Evolutionary conservation across 2,113 vertebrate species (phyloP).

Genomic region (Apteryx mantelli): DNA sequence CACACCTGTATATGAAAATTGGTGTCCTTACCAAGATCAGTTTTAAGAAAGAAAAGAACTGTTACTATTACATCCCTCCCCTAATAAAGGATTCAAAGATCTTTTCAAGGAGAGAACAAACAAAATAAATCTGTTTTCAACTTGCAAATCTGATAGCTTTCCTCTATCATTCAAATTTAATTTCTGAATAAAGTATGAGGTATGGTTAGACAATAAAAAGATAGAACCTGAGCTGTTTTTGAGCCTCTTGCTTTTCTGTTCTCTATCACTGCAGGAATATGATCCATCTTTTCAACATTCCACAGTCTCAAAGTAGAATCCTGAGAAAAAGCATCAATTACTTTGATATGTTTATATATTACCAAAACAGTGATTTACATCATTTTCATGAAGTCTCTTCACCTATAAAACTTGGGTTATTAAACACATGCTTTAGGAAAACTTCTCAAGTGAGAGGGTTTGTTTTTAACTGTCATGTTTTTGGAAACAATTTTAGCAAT

Average conservation of each 20-base stretch:
- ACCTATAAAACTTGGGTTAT: background rate
- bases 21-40: background rate
- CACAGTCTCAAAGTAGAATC: slow-evolving; percentile 78
- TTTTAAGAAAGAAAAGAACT: background rate
- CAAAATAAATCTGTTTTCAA: background rate
- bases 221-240: slow-evolving; percentile 57
- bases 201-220: background rate
- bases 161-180: background rate
- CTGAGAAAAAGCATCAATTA: slow-evolving; percentile 52
- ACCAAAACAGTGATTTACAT: background rate
- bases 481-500: background rate
- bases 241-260: slow-evolving; percentile 41
- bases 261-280: slow-evolving; percentile 69
- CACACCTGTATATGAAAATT: background rate
- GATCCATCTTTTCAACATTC: slow-evolving; percentile 76
- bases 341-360: background rate
- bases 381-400: background rate
- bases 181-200: background rate
- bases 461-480: background rate
- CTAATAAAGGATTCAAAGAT: background rate
- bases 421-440: background rate
- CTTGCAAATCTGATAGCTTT: background rate
- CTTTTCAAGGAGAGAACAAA: background rate
- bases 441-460: background rate
- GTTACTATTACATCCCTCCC: background rate